phyloP scores from a whole-genome alignment of 2,797 vertebrate species.

The Pteronotus mesoamericanus region DNA sequence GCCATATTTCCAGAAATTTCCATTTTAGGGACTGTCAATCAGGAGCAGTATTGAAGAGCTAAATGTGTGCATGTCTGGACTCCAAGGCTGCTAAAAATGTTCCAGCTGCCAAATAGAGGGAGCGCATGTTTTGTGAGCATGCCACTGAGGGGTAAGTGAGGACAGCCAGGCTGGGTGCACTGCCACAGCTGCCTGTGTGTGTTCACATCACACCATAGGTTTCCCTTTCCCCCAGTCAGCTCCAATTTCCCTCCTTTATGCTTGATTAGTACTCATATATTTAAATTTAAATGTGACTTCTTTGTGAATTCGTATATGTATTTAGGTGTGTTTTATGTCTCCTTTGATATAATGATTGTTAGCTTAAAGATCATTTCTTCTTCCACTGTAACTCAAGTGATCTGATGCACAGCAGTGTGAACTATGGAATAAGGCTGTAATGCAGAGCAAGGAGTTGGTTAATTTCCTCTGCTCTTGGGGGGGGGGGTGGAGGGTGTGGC shows the following conservation, averaged over 20 bases:
- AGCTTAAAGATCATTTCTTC: background rate
- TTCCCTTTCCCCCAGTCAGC: background rate
- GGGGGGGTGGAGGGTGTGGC: background rate
- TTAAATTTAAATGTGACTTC: background rate
- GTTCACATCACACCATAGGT: background rate
- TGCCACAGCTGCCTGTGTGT: background rate
- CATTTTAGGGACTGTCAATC: slow-evolving; percentile 47
- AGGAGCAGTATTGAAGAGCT: background rate
- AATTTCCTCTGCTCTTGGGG: background rate
- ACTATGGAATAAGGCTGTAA: background rate
- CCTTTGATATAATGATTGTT: background rate
- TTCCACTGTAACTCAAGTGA: background rate
- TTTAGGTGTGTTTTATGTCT: background rate
- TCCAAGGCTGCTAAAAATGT: slow-evolving; percentile 42
- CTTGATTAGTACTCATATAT: background rate
- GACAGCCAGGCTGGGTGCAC: background rate
- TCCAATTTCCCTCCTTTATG: background rate
- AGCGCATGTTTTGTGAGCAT: slow-evolving; percentile 21
- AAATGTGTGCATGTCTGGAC: slow-evolving; percentile 54
- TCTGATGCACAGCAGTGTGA: background rate
- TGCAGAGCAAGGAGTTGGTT: background rate
- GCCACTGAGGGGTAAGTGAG: slow-evolving; percentile 45
- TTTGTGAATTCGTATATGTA: background rate
- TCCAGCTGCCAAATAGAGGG: slow-evolving; percentile 50
- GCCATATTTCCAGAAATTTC: slow-evolving; percentile 40